These are phyloP conservation scores for Protonemura montana DNA, from an alignment of 2,888 invertebrate genomes.

Conservation along the genomic window DNA sequence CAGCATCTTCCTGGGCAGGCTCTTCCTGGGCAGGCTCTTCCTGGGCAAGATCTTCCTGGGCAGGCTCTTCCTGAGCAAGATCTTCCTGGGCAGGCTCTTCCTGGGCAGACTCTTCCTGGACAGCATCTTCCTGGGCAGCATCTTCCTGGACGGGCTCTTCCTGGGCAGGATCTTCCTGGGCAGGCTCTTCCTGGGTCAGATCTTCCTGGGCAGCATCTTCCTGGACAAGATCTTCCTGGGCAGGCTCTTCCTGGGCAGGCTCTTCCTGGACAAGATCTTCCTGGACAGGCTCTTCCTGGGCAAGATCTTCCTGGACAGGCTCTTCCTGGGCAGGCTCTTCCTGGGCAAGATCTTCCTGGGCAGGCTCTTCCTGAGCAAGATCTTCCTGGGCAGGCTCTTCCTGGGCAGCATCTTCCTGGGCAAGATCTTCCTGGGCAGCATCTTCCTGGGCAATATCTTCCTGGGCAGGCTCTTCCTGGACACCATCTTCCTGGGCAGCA, in stretches of 20 bases:
- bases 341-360: too few relatives aligned
- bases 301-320: not conserved
- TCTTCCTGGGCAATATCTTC: not conserved
- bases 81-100: not conserved
- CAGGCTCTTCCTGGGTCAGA: too few relatives aligned
- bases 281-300: not conserved
- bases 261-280: too few relatives aligned
- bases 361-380: not conserved
- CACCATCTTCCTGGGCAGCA: too few relatives aligned
- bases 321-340: too few relatives aligned
- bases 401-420: not conserved
- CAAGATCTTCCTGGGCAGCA: too few relatives aligned
- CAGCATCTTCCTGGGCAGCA: too few relatives aligned
- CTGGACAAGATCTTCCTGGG: not conserved
- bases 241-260: not conserved
- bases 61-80: too few relatives aligned
- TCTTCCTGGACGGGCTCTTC: not conserved
- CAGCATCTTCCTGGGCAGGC: too few relatives aligned
- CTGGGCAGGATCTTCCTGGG: not conserved
- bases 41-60: too few relatives aligned
- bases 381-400: not conserved
- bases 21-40: too few relatives aligned
- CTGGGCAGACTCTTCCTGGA: not conserved
- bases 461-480: not conserved
- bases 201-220: too few relatives aligned